A percentile compares a stretch with the other conserved stretches of the same genome.
phyloP scores from a whole-genome alignment of 1,140 invertebrate species.

The Caenorhabditis brenneri region DNA sequence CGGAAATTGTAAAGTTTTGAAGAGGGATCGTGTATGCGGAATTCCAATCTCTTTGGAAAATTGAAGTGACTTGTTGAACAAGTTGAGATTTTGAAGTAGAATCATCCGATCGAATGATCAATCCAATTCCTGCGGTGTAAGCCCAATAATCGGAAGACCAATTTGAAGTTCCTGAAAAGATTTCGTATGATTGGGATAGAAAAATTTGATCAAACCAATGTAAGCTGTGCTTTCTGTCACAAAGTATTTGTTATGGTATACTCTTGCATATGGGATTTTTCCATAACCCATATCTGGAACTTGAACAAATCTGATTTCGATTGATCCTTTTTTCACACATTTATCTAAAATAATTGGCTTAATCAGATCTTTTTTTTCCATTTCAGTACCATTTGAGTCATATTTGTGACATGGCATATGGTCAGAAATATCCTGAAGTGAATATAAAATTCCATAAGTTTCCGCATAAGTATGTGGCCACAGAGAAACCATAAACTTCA shows the following conservation, averaged over 20 bases:
- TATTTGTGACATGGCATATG: slow-evolving; percentile 32
- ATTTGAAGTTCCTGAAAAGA: slow-evolving; percentile 53
- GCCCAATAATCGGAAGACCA: slow-evolving; percentile 53
- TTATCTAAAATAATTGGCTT: slow-evolving; percentile 38
- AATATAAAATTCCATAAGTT: slow-evolving; percentile 29
- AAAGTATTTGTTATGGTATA: slow-evolving; percentile 52
- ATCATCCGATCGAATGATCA: slow-evolving; percentile 35
- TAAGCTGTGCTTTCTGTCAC: slow-evolving; percentile 50
- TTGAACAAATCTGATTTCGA: slow-evolving; percentile 1
- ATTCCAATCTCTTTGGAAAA: slow-evolving; percentile 48
- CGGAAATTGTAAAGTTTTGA: slow-evolving; percentile 23
- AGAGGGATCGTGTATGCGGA: slow-evolving; percentile 44
- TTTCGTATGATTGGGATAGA: background rate
- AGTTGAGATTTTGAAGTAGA: background rate
- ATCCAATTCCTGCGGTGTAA: slow-evolving; percentile 49
- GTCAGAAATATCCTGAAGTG: slow-evolving; percentile 42
- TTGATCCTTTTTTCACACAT: slow-evolving; percentile 46
- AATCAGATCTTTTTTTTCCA: background rate
- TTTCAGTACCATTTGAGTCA: slow-evolving; percentile 12
- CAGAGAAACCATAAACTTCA: slow-evolving; percentile 77
- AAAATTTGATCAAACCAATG: slow-evolving; percentile 24
- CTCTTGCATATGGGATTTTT: slow-evolving; percentile 46
- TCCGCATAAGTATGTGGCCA: slow-evolving; percentile 44
- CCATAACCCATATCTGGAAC: slow-evolving; percentile 42
- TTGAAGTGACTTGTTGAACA: slow-evolving; percentile 32